phyloP scores from a whole-genome alignment of 2,888 invertebrate species.

The Blomia tropicalis region DNA sequence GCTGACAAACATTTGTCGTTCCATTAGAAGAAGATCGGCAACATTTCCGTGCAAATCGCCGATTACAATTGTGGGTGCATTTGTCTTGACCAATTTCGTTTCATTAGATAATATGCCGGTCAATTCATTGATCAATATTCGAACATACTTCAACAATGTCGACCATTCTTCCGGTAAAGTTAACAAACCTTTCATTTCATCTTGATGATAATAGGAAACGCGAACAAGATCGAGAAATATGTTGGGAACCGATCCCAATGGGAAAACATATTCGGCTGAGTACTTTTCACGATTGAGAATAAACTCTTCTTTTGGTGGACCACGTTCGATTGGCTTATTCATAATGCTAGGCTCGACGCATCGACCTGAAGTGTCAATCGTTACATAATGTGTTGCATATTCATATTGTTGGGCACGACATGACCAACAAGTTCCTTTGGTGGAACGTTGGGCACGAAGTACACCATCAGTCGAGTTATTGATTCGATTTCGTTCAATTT shows the following conservation, averaged over 20 bases:
- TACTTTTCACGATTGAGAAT: neutral
- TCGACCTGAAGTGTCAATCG: conserved; percentile 10
- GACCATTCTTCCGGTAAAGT: neutral
- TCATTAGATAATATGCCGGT: conserved; percentile 29
- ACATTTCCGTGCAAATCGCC: conserved; percentile 62
- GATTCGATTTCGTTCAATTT: neutral
- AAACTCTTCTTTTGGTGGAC: neutral
- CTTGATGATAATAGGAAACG: neutral
- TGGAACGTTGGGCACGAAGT: neutral
- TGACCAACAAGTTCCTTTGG: neutral
- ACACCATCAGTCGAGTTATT: neutral
- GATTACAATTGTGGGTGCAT: conserved; percentile 44
- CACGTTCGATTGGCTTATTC: neutral
- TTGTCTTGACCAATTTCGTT: conserved; percentile 39
- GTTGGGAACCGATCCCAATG: neutral
- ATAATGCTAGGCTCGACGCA: neutral
- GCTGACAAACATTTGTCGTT: conserved; percentile 52
- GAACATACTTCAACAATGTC: neutral
- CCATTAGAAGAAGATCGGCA: conserved; percentile 50
- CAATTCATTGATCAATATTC: neutral
- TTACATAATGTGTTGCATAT: conserved; percentile 13
- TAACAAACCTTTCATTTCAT: neutral
- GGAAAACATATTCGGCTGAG: conserved; percentile 6
- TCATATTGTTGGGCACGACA: conserved; percentile 17
- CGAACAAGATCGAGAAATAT: neutral